Percentiles rank a stretch among this genome's conserved stretches.
These are phyloP conservation scores for Loriculus beryllinus DNA, from an alignment of 2,797 vertebrate genomes.

Conservation along the genomic window DNA sequence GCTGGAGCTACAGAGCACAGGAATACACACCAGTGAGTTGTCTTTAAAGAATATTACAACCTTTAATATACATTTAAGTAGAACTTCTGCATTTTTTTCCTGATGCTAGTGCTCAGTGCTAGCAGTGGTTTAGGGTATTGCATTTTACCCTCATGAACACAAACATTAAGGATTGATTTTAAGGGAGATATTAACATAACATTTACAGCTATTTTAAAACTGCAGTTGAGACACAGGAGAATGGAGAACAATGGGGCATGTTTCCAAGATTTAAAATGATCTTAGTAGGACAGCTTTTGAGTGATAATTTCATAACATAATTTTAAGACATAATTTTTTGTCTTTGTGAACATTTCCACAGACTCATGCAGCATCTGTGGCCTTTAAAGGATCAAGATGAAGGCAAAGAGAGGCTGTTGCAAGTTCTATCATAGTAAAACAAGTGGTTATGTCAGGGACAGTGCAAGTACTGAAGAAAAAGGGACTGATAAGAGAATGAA, in stretches of 20 bases:
- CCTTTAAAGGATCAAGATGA: neutral
- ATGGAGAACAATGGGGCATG: neutral
- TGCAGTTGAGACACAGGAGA: neutral
- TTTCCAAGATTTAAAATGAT: neutral
- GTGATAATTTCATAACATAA: neutral
- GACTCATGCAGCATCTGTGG: neutral
- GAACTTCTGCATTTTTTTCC: neutral
- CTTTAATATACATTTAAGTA: neutral
- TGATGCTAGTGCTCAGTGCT: neutral
- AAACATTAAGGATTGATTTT: neutral
- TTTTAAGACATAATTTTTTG: neutral
- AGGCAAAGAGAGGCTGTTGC: neutral
- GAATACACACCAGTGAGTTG: neutral
- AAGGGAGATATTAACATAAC: neutral
- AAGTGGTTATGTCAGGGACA: neutral
- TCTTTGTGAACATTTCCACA: neutral
- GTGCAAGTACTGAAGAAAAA: neutral
- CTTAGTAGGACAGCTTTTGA: neutral
- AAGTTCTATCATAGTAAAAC: neutral
- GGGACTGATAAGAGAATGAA: neutral
- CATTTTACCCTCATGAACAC: neutral
- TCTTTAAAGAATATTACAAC: neutral
- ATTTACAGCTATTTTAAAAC: slow-evolving; percentile 22
- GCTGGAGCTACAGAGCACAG: neutral
- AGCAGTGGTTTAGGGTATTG: neutral